Conservation (phyloP, 1,140 invertebrate genomes). For the Pteromalus puparum region DNA sequence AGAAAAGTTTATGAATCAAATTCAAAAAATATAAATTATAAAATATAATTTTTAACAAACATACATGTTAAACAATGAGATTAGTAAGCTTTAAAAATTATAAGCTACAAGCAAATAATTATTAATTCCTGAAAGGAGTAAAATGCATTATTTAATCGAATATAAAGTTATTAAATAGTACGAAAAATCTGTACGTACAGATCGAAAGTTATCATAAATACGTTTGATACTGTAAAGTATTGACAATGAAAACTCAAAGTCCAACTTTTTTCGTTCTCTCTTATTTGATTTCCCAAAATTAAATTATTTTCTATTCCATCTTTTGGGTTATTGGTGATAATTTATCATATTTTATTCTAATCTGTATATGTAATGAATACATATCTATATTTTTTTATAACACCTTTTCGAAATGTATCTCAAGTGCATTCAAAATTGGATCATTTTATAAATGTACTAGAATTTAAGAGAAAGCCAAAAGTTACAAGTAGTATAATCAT, state of each 20-base stretch:
- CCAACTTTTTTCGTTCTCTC: not conserved
- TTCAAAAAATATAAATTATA: not conserved
- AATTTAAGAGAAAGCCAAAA: conserved; percentile 42
- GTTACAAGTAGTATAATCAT: conserved; percentile 27
- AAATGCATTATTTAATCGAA: not conserved
- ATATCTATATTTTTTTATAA: not conserved
- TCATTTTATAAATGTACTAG: not conserved
- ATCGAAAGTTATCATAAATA: not conserved
- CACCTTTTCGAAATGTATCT: too few species aligned
- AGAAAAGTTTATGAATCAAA: too few species aligned
- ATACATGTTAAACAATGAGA: not conserved
- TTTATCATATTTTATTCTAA: not conserved
- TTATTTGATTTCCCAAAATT: not conserved
- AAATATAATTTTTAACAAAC: not conserved
- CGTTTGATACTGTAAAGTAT: not conserved
- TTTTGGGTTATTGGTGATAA: not conserved
- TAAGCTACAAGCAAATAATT: not conserved
- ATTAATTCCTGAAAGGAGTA: not conserved
- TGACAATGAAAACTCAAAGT: not conserved
- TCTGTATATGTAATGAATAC: not conserved
- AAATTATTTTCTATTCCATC: not conserved
- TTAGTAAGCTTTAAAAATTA: not conserved
- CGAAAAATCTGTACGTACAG: not conserved
- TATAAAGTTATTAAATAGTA: too few species aligned
- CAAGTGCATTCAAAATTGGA: too few species aligned